phyloP scores from a whole-genome alignment of 2,113 vertebrate species.

The Ivindomyrus marchei region DNA sequence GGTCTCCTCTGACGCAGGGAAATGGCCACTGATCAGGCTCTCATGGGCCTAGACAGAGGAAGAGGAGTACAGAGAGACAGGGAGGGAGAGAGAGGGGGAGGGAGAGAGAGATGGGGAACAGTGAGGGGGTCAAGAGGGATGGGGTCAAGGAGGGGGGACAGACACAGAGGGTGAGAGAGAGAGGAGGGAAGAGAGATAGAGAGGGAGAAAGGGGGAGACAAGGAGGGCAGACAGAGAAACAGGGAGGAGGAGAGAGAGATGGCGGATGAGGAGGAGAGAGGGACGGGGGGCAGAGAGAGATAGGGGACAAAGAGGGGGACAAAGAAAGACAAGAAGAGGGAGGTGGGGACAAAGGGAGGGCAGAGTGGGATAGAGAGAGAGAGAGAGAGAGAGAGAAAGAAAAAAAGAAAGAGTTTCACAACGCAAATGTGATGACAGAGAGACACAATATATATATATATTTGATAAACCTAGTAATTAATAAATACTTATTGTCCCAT shows the following conservation, averaged over 20 bases:
- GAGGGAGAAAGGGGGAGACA: no score
- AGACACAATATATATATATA: neutral
- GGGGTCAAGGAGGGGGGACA: neutral
- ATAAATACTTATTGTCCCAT: neutral
- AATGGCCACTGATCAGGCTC: slow-evolving; percentile 82
- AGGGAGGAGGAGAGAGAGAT: neutral
- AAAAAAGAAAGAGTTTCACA: neutral
- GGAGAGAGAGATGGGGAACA: neutral
- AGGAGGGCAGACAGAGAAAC: neutral
- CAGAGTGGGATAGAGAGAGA: neutral
- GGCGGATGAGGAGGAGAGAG: neutral
- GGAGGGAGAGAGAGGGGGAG: neutral
- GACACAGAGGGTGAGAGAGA: neutral
- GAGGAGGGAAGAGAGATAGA: neutral
- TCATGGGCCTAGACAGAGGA: slow-evolving; percentile 71
- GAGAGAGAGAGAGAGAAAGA: neutral
- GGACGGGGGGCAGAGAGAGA: neutral
- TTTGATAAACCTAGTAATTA: neutral
- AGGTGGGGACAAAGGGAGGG: no score
- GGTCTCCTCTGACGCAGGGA: slow-evolving; percentile 82
- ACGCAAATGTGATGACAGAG: neutral
- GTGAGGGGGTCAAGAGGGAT: neutral
- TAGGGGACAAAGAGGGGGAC: no score
- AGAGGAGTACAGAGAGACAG: neutral
- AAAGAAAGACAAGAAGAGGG: no score